A percentile compares a stretch with the other conserved stretches of the same genome.
Conservation (phyloP, 2,797 vertebrate species). For the Oryzias sinensis region DNA sequence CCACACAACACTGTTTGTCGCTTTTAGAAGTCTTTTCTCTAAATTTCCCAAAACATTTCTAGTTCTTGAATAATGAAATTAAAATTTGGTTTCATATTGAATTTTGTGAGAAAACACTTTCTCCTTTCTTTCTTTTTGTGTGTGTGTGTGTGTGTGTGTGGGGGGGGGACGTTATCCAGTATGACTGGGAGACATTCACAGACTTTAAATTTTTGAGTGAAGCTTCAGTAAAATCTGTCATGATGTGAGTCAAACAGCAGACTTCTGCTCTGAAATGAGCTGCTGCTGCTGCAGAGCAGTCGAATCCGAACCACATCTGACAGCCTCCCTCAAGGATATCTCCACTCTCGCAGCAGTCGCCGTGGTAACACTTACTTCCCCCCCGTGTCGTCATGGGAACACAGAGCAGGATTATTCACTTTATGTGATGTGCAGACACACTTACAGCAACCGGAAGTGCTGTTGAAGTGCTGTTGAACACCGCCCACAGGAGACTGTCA, state of each 20-base stretch:
- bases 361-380: constrained; percentile 67
- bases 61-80: not conserved
- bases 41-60: not conserved
- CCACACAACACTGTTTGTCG: no score
- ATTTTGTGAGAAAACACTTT: no score
- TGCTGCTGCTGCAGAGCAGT: constrained; percentile 13
- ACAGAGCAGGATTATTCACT: constrained; percentile 49
- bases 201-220: no score
- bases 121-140: no score
- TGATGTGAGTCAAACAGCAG: no score
- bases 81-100: no score
- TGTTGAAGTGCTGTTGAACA: not conserved
- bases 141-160: no score
- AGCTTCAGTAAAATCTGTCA: constrained; percentile 2
- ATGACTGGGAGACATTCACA: no score
- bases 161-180: no score
- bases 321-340: constrained; percentile 37
- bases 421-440: constrained; percentile 25
- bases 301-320: constrained; percentile 36
- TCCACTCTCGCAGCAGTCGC: constrained; percentile 56
- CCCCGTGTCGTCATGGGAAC: constrained; percentile 75
- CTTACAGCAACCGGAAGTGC: constrained; percentile 3
- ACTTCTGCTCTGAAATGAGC: constrained; percentile 19
- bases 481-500: constrained; percentile 2
- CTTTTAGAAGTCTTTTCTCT: not conserved